Conservation (phyloP, 2,113 vertebrate species). For the Seriola aureovittata region DNA sequence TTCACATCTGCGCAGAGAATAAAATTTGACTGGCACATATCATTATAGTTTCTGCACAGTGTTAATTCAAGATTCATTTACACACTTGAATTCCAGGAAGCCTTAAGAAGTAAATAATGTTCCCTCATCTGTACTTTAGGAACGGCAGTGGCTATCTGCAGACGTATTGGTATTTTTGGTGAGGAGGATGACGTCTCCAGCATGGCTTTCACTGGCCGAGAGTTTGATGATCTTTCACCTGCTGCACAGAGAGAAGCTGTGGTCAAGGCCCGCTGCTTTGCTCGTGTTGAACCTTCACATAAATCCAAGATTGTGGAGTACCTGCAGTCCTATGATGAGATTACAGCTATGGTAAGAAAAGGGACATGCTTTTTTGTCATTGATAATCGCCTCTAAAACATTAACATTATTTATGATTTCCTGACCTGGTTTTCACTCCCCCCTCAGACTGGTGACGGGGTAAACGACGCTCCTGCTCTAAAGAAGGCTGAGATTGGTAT, state of each 20-base stretch:
- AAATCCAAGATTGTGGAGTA: constrained; percentile 99
- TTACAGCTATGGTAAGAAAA: constrained; percentile 95
- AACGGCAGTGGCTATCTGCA: constrained; percentile 96
- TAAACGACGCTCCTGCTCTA: constrained; percentile 96
- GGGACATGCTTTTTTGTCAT: background rate
- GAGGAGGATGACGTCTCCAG: constrained; percentile 92
- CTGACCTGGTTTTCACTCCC: constrained; percentile 14
- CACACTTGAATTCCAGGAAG: background rate
- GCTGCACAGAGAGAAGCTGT: constrained; percentile 93
- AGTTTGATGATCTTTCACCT: constrained; percentile 94
- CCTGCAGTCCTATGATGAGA: constrained; percentile 97
- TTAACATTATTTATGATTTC: background rate
- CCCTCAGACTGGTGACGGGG: constrained; percentile 94
- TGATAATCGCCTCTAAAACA: background rate
- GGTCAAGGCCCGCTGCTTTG: constrained; percentile 94
- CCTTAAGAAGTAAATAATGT: background rate
- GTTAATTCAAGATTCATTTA: background rate
- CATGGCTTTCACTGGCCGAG: constrained; percentile 95
- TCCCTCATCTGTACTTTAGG: constrained; percentile 44
- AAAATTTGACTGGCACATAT: background rate
- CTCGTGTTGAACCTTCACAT: constrained; percentile 96
- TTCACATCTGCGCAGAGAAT: background rate
- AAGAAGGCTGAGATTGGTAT: constrained; percentile 99
- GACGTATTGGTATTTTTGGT: constrained; percentile 95
- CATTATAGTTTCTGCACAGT: background rate